These are phyloP conservation scores for Cottus gobio DNA, from an alignment of 2,113 vertebrate species.

Conservation along the genomic window DNA sequence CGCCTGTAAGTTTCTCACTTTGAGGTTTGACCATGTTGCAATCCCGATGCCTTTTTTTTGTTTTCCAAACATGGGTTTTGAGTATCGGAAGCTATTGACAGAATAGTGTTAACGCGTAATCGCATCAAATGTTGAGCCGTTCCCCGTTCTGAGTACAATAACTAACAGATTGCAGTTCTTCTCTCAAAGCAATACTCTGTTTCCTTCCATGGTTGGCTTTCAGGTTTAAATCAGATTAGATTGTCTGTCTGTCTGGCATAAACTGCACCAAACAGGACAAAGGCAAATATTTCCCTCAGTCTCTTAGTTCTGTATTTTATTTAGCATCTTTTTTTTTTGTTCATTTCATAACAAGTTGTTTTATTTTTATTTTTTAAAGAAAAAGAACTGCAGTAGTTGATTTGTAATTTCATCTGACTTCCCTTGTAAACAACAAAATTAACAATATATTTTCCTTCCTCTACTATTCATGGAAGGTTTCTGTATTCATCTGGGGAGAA, in stretches of 20 bases:
- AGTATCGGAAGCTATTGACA: slow-evolving; percentile 34
- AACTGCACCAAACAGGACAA: too few relatives aligned
- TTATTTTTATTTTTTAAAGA: neutral
- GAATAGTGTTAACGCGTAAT: slow-evolving; percentile 62
- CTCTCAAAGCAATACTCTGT: slow-evolving; percentile 68
- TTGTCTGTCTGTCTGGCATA: too few relatives aligned
- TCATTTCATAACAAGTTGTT: slow-evolving; percentile 22
- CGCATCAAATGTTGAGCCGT: slow-evolving; percentile 55
- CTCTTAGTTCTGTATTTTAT: slow-evolving; percentile 48
- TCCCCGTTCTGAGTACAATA: slow-evolving; percentile 40
- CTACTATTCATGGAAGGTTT: slow-evolving; percentile 31
- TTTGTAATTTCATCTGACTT: slow-evolving; percentile 49
- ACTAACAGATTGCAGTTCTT: slow-evolving; percentile 50
- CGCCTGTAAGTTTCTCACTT: slow-evolving; percentile 17
- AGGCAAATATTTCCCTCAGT: slow-evolving; percentile 57
- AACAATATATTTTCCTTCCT: slow-evolving; percentile 21
- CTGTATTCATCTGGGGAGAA: slow-evolving; percentile 49
- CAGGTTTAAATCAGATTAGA: too few relatives aligned
- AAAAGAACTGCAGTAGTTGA: slow-evolving; percentile 32
- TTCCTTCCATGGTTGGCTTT: slow-evolving; percentile 42
- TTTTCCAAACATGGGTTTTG: slow-evolving; percentile 13
- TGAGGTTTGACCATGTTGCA: slow-evolving; percentile 14
- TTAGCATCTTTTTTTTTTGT: slow-evolving; percentile 30
- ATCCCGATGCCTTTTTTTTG: slow-evolving; percentile 11
- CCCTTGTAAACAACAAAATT: slow-evolving; percentile 48